Evolutionary conservation across 2,888 invertebrate species (phyloP).

Genomic region (Drosophila mulleri): DNA sequence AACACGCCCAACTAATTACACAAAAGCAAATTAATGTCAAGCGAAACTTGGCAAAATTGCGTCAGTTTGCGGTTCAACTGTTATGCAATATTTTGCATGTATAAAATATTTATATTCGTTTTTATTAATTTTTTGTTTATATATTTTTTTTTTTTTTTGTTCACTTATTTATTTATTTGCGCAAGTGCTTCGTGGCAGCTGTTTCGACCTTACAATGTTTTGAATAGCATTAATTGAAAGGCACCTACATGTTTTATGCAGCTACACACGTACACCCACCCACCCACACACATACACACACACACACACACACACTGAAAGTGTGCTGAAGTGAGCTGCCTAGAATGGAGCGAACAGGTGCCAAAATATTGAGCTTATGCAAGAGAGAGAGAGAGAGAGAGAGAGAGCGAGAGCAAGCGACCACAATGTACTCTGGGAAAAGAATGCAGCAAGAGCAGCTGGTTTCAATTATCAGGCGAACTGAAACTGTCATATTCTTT

Average conservation of each 20-base stretch:
- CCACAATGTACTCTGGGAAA: neutral
- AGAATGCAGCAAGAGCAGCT: neutral
- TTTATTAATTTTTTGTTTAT: neutral
- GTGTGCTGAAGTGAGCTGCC: neutral
- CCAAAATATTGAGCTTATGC: neutral
- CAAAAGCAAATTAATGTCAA: slow-evolving; percentile 2
- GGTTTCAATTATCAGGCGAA: neutral
- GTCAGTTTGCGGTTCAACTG: slow-evolving; percentile 22
- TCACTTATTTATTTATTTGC: slow-evolving; percentile 18
- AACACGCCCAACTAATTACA: neutral
- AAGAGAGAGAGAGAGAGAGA: neutral
- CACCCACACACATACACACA: too few relatives aligned
- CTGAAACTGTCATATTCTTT: neutral
- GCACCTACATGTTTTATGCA: slow-evolving; percentile 3
- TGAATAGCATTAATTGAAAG: slow-evolving; percentile 56
- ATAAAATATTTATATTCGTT: slow-evolving; percentile 9
- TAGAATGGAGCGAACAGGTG: neutral
- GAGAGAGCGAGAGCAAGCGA: neutral
- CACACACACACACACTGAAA: neutral
- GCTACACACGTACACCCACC: too few relatives aligned
- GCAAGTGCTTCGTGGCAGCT: slow-evolving; percentile 39
- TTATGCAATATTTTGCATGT: slow-evolving; percentile 33
- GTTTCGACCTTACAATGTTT: slow-evolving; percentile 34
- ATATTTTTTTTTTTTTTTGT: neutral
- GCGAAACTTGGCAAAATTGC: neutral